Percentiles rank a stretch among this genome's conserved stretches.
phyloP scores from a whole-genome alignment of 92 coral and sea anemone genomes.

The Epizoanthus rinbou region DNA sequence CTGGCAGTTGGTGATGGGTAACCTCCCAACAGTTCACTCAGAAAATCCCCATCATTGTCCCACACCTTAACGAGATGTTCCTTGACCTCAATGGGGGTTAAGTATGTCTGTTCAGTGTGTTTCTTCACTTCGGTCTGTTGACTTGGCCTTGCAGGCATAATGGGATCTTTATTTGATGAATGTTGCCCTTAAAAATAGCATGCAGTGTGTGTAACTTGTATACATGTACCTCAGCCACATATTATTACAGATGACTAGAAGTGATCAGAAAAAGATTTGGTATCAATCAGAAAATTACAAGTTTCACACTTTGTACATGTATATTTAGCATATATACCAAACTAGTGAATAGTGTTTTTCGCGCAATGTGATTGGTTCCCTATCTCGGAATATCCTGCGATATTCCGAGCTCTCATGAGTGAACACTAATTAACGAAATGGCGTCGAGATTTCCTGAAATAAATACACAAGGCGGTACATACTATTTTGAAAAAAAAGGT shows the following conservation, averaged over 20 bases:
- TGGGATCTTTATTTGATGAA: slow-evolving; percentile 3
- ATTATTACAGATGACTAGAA: neutral
- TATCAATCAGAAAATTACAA: neutral
- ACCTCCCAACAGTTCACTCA: slow-evolving; percentile 77
- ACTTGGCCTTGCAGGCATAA: neutral
- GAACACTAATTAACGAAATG: no score
- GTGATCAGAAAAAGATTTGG: neutral
- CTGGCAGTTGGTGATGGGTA: slow-evolving; percentile 84
- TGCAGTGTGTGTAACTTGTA: neutral
- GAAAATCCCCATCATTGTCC: slow-evolving; percentile 76
- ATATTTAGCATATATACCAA: no score
- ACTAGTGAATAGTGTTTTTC: no score
- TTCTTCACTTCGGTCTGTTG: slow-evolving; percentile 60
- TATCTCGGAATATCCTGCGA: no score
- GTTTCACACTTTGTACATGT: no score
- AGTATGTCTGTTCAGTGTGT: slow-evolving; percentile 63
- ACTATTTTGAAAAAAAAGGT: no score
- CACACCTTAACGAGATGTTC: slow-evolving; percentile 80
- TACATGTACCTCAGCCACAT: neutral
- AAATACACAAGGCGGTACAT: no score
- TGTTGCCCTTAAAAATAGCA: slow-evolving; percentile 36
- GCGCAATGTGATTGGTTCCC: no score
- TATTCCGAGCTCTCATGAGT: no score
- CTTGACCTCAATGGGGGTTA: slow-evolving; percentile 83
- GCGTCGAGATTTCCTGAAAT: no score